Base-by-base conservation (phyloP, 2,113 vertebrate species). In the Origma solitaria region DNA sequence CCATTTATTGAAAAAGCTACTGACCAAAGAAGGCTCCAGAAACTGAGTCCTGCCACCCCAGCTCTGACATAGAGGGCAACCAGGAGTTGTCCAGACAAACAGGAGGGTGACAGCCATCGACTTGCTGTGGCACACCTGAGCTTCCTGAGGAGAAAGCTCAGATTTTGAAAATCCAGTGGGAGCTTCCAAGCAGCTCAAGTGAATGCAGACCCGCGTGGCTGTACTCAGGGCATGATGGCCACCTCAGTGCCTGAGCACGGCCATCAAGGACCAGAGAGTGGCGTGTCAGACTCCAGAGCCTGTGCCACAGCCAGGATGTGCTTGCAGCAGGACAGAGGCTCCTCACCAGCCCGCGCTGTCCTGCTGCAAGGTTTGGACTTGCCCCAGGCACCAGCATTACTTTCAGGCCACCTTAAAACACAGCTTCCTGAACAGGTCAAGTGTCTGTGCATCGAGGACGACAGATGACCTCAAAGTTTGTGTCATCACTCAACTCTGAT, bases 171-270 rank as follows among this genome's bases (percentile, higher is more conserved):
- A 57, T 24, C 56, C 50, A 0, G 0, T 6, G 38, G 12, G 27
- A 89, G 15, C 30, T 72, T 72, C 38, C 45, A 56, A 18, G 38
- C 1, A 27, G 40, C 69, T 77, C 30, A 78, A 6, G 8, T 11
- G 10, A 51, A 69, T 5, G 45, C 57, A 44, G 31, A 15, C 3
- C 33, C 7, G 4, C 4, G 24, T 18, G 16, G 21, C 2, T 54
- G 45, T 30, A 27, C 37, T 44, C 8, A 3, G 54, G 82, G 30
- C 1, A 0, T 3, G 28, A 77, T 0, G 0, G 44, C 28, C 33
- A 68, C 35, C 9, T 27, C 24, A 23, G 24, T 0, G 1, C 13
- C 64, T 1, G 6, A 47, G 54, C 11, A 23, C 23, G 24, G 33
- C 30, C 44, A 66, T 27, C 28, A 21, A 45, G 45, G 37, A 30